Evolutionary conservation across 1,140 invertebrate genomes (phyloP).

Genomic region (Pteromalus puparum): DNA sequence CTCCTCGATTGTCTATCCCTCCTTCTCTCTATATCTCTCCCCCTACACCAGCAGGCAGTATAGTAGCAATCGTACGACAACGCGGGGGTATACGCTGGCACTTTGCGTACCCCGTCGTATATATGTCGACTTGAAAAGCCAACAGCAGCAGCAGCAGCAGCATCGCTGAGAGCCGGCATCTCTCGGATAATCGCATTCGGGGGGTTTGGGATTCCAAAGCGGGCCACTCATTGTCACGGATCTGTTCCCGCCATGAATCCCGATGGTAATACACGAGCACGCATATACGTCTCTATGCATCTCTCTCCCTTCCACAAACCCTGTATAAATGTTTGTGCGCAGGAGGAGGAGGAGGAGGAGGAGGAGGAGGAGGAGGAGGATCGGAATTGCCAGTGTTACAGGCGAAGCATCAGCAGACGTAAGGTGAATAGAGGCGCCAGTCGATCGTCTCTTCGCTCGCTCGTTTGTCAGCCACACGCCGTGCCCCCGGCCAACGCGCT

Average conservation of each 20-base stretch:
- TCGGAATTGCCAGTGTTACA: slow-evolving; percentile 18
- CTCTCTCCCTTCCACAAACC: not conserved
- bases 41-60: not conserved
- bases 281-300: not conserved
- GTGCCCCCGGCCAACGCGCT: not conserved
- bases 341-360: too few relatives aligned
- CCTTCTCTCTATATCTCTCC: not conserved
- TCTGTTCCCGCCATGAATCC: slow-evolving; percentile 6
- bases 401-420: not conserved
- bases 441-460: slow-evolving; percentile 15
- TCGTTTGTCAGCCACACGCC: slow-evolving; percentile 10
- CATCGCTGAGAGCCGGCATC: not conserved
- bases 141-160: not conserved
- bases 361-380: not conserved
- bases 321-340: not conserved
- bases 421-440: slow-evolving; percentile 20
- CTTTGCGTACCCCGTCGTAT: not conserved
- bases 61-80: not conserved
- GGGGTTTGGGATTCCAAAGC: slow-evolving; percentile 23
- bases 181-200: slow-evolving; percentile 9
- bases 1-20: not conserved
- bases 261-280: slow-evolving; percentile 13
- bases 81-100: not conserved
- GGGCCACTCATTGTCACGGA: slow-evolving; percentile 18
- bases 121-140: not conserved